phyloP scores from a whole-genome alignment of 2,797 vertebrate genomes.

The Pyrrhura leucotis region DNA sequence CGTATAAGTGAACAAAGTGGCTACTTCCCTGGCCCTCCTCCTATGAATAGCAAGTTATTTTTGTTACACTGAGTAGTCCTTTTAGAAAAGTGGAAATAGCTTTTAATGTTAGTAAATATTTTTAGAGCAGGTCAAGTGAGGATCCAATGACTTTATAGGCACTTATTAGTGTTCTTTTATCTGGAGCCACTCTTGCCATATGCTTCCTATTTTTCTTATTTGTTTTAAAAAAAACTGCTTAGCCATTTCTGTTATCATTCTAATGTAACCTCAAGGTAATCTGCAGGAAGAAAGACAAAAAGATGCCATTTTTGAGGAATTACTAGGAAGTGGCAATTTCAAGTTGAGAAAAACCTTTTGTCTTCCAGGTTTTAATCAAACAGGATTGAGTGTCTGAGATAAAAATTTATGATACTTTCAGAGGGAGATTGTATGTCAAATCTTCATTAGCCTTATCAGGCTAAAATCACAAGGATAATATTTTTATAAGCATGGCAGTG shows the following conservation, averaged over 20 bases:
- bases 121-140: slow-evolving; percentile 41
- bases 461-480: neutral
- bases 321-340: neutral
- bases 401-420: neutral
- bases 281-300: neutral
- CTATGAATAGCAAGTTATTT: slow-evolving; percentile 31
- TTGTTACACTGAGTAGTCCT: neutral
- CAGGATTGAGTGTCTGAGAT: neutral
- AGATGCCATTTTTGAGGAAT: neutral
- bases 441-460: neutral
- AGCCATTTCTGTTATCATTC: neutral
- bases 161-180: neutral
- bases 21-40: neutral
- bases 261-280: neutral
- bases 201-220: slow-evolving; percentile 14
- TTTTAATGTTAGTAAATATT: slow-evolving; percentile 15
- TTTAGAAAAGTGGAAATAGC: slow-evolving; percentile 28
- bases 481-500: neutral
- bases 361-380: neutral
- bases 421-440: neutral
- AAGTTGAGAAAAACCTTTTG: neutral
- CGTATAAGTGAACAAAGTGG: neutral
- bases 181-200: neutral
- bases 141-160: neutral
- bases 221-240: neutral